Evolutionary conservation across 2,113 vertebrate species (phyloP), one percentile per base, ranked within the genome.

Genomic region (Leucoraja erinaceus): DNA sequence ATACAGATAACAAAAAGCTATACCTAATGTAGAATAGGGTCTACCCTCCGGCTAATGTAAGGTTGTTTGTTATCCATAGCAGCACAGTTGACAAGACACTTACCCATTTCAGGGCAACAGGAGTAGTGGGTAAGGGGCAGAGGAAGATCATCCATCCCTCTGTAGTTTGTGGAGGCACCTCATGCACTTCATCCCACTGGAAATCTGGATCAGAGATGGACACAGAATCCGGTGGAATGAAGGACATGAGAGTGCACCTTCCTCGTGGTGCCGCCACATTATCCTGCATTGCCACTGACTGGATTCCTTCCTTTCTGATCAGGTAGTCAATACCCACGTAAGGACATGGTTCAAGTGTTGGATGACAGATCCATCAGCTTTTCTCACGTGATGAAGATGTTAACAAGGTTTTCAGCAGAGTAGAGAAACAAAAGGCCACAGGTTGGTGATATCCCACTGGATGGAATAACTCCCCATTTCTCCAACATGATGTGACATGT

Each of bases 221-320:
- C 94, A 95, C 94, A 94, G 93, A 94, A 94, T 94, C 94, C 90
- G 74, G 92, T 93, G 93, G 93, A 94, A 94, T 94, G 93, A 95
- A 95, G 94, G 94, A 94, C 94, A 95, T 92, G 33, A 72, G 93
- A 78, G 93, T 31, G 72, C 61, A 31, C 90, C 83, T 54, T 68
- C n/a, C 86, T 66, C 7, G 7, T 90, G 28, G 0, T 20, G n/a
- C 31, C 20, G 6, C 18, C 68, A 10, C 63, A 66, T 3, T 56
- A 68, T 31, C 7, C 63, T 68, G 25, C 2, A 12, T 61, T 61
- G 22, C 25, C 56, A 28, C 11, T 10, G 54, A 61, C 10, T 61
- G 54, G 28, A 61, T 59, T 3, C 56, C 56, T 25, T 86, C 54
- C 59, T 12, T 61, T 14, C 5, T 0, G 33, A 47, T 61, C 83